A percentile compares a stretch with the other conserved stretches of the same genome.
Evolutionary conservation across 2,888 invertebrate genomes (phyloP).

Genomic region (Tricholauxania praeusta): DNA sequence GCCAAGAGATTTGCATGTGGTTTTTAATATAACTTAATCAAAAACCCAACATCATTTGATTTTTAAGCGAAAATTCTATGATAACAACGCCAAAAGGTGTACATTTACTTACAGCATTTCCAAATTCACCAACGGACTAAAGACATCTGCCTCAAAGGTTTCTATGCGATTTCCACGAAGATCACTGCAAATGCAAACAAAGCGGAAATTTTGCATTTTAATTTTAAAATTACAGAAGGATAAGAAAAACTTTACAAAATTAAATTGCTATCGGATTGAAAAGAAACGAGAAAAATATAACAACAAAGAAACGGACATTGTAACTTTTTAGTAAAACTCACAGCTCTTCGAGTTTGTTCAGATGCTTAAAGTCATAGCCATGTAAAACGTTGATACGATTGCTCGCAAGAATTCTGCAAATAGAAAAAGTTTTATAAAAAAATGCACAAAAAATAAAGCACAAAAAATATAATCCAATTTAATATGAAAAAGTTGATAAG

Average conservation of each 20-base stretch:
- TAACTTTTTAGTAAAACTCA: constrained; percentile 50
- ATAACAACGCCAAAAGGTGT: too few relatives aligned
- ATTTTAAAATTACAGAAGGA: too few relatives aligned
- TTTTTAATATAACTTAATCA: too few relatives aligned
- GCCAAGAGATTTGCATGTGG: too few relatives aligned
- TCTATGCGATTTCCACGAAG: constrained; percentile 69
- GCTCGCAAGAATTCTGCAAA: constrained; percentile 61
- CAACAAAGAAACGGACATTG: too few relatives aligned
- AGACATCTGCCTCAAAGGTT: constrained; percentile 62
- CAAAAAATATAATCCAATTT: too few relatives aligned
- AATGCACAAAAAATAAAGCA: constrained; percentile 13
- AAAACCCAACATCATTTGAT: too few relatives aligned
- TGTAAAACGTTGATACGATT: constrained; percentile 59
- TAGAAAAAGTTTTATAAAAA: constrained; percentile 29
- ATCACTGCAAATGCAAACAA: constrained; percentile 63
- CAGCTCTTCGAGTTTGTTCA: constrained; percentile 60
- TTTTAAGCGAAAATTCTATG: too few relatives aligned
- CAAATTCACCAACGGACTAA: constrained; percentile 66
- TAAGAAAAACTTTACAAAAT: too few relatives aligned
- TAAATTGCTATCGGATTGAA: too few relatives aligned
- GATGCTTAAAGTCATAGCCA: constrained; percentile 55
- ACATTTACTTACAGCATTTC: constrained; percentile 66
- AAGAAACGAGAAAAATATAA: too few relatives aligned
- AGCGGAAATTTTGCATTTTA: constrained; percentile 3
- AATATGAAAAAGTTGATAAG: constrained; percentile 2